These are phyloP conservation scores for Choloepus hoffmanni DNA, from an alignment of 2,113 vertebrate species.

Conservation along the genomic window DNA sequence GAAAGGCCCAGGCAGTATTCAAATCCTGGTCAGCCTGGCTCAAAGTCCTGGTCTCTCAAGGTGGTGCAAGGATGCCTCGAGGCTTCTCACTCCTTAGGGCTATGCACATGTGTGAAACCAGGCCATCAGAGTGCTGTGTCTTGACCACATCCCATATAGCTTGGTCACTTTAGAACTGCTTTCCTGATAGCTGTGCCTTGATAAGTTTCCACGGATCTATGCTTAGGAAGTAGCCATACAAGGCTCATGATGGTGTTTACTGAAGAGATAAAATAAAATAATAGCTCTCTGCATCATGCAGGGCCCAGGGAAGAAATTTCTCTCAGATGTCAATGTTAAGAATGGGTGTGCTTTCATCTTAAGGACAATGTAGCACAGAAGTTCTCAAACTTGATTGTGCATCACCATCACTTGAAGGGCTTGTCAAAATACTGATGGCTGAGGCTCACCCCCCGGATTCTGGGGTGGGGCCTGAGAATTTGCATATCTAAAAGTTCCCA, in stretches of 20 bases:
- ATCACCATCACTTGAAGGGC: not conserved
- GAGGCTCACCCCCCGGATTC: not conserved
- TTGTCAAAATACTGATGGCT: not conserved
- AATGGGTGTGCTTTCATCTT: not conserved
- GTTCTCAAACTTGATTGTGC: not conserved
- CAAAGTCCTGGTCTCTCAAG: not conserved
- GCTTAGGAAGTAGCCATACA: not conserved
- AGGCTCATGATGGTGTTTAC: not conserved
- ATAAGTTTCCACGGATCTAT: not conserved
- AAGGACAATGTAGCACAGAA: not conserved
- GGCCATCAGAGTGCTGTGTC: not conserved
- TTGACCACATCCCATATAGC: not conserved
- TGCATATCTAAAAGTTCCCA: not conserved
- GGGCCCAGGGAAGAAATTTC: not conserved
- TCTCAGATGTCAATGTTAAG: not conserved
- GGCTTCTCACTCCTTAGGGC: not conserved
- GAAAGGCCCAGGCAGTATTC: not conserved
- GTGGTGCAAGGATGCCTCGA: not conserved
- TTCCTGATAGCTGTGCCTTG: not conserved
- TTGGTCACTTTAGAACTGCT: not conserved
- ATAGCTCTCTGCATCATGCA: not conserved
- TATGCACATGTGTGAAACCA: fast-evolving
- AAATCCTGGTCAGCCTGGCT: not conserved
- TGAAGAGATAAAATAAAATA: not conserved
- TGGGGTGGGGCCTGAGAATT: not conserved